These are phyloP conservation scores for Squalus acanthias DNA, from an alignment of 2,797 vertebrate genomes.

Conservation along the genomic window DNA sequence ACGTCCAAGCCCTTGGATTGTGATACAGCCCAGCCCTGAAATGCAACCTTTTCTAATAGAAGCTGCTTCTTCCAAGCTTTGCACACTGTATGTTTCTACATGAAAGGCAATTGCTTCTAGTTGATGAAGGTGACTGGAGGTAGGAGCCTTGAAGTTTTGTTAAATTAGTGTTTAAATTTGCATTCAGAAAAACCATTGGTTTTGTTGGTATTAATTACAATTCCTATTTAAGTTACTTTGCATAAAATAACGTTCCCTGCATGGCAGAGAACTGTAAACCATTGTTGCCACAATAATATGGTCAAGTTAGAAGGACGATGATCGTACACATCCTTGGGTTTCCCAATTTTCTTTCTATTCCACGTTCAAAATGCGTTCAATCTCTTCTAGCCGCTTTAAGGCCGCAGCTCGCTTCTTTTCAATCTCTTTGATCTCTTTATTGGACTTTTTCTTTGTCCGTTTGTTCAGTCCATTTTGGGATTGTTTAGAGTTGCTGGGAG, in stretches of 20 bases:
- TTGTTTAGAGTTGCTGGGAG: slow-evolving; percentile 19
- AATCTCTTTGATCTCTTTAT: slow-evolving; percentile 90
- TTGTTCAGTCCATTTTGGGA: slow-evolving; percentile 57
- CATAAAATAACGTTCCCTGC: slow-evolving; percentile 22
- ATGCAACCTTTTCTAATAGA: neutral
- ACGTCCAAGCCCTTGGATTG: neutral
- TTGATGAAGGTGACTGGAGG: neutral
- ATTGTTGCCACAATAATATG: slow-evolving; percentile 31
- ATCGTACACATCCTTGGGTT: neutral
- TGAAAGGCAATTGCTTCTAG: neutral
- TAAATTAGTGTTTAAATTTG: slow-evolving; percentile 20
- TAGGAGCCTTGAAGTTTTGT: neutral
- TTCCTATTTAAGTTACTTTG: slow-evolving; percentile 29
- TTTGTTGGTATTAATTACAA: slow-evolving; percentile 19
- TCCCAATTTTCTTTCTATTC: slow-evolving; percentile 61
- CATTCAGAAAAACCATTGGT: neutral
- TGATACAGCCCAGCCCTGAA: neutral
- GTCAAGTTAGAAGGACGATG: slow-evolving; percentile 1
- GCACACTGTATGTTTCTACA: neutral
- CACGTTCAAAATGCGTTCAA: slow-evolving; percentile 92
- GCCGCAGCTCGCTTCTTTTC: slow-evolving; percentile 92
- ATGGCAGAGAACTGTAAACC: slow-evolving; percentile 26
- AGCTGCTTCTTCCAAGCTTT: neutral
- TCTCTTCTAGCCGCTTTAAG: slow-evolving; percentile 94
- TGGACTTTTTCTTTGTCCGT: slow-evolving; percentile 76